These are phyloP conservation scores for Prunella strophiata DNA, from an alignment of 2,797 vertebrate species.

Conservation along the genomic window DNA sequence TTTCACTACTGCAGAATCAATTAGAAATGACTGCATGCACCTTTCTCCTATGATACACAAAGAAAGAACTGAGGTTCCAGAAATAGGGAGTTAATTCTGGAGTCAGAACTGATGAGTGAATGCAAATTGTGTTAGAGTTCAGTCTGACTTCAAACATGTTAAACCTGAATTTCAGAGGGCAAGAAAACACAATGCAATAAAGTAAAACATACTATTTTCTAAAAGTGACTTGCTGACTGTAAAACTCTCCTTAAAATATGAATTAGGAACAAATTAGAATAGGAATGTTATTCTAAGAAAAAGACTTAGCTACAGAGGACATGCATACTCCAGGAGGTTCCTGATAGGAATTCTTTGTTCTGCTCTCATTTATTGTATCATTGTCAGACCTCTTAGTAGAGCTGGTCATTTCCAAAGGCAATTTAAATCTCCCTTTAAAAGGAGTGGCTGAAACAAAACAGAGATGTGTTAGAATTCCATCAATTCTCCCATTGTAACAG, in stretches of 20 bases:
- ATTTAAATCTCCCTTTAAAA: slow-evolving; percentile 75
- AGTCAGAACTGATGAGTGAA: background rate
- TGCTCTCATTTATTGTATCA: background rate
- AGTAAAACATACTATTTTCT: background rate
- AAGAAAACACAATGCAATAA: background rate
- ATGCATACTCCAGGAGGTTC: background rate
- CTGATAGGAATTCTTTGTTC: background rate
- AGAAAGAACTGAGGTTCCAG: background rate
- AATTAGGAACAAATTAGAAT: background rate
- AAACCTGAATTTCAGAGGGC: background rate
- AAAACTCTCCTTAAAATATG: background rate
- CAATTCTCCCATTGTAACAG: background rate
- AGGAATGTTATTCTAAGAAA: background rate
- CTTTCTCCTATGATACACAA: background rate
- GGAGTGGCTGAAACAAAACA: slow-evolving; percentile 69
- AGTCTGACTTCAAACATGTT: background rate
- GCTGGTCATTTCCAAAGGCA: slow-evolving; percentile 78
- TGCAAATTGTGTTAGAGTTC: background rate
- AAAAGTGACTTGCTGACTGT: background rate
- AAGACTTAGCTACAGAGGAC: slow-evolving; percentile 31
- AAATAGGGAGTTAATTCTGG: background rate
- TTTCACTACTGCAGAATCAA: background rate
- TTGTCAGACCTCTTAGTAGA: slow-evolving; percentile 68
- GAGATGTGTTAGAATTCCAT: background rate
- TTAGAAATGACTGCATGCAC: background rate